These are phyloP conservation scores for Oophaga sylvatica DNA, from an alignment of 2,797 vertebrate genomes.

Conservation along the genomic window DNA sequence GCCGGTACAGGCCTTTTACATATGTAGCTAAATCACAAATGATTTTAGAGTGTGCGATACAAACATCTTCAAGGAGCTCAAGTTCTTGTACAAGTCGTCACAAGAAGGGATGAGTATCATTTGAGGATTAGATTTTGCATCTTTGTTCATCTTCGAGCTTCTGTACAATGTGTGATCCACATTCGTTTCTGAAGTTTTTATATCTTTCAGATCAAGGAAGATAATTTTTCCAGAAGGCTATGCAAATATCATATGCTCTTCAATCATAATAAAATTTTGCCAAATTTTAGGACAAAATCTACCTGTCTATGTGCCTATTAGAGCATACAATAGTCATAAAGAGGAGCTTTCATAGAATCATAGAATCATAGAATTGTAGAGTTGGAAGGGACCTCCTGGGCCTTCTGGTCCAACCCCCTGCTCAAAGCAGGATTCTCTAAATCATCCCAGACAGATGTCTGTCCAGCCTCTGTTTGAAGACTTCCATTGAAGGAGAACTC, in stretches of 20 bases:
- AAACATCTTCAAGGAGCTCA: constrained; percentile 16
- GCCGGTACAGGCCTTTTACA: constrained; percentile 19
- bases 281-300: not conserved
- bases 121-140: not conserved
- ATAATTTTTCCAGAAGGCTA: not conserved
- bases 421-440: no score
- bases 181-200: not conserved
- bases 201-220: not conserved
- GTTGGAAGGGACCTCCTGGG: no score
- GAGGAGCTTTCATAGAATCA: no score
- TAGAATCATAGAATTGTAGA: no score
- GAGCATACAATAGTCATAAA: no score
- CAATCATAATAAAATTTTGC: not conserved
- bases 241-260: not conserved
- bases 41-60: not conserved
- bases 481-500: no score
- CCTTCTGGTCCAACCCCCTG: no score
- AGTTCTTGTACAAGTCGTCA: constrained; percentile 11
- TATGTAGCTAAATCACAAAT: constrained; percentile 7
- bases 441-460: no score
- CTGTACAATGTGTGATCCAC: not conserved
- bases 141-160: not conserved
- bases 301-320: no score
- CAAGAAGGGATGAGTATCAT: not conserved
- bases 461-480: no score